A percentile compares a stretch with the other conserved stretches of the same genome.
These are phyloP conservation scores for Anser cygnoides DNA, from an alignment of 2,113 vertebrate species.

Conservation along the genomic window DNA sequence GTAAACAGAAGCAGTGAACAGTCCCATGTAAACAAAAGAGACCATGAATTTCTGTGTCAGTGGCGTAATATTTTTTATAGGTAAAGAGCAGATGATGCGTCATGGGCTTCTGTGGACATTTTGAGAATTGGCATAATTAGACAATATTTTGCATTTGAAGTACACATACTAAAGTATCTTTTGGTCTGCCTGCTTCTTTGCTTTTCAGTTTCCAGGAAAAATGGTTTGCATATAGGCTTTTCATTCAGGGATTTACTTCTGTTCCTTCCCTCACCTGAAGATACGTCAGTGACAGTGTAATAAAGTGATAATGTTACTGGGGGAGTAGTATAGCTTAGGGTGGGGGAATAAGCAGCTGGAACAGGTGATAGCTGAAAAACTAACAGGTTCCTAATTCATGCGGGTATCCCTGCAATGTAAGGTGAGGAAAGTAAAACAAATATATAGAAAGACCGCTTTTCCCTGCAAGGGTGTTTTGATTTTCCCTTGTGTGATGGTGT, in stretches of 20 bases:
- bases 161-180: background rate
- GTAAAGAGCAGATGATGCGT: background rate
- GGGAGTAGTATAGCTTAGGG: background rate
- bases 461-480: background rate
- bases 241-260: background rate
- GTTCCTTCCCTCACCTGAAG: background rate
- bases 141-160: background rate
- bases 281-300: background rate
- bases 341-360: background rate
- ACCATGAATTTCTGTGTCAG: background rate
- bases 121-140: background rate
- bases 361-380: background rate
- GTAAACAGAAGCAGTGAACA: background rate
- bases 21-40: background rate
- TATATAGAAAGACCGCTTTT: background rate
- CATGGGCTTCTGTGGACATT: background rate
- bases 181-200: background rate
- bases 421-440: background rate
- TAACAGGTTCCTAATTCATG: background rate
- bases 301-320: background rate
- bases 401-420: background rate
- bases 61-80: background rate
- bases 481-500: background rate
- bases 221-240: background rate
- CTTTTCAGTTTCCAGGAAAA: background rate